Conservation (phyloP, 2,113 vertebrate species). For the Odocoileus hemionus region DNA sequence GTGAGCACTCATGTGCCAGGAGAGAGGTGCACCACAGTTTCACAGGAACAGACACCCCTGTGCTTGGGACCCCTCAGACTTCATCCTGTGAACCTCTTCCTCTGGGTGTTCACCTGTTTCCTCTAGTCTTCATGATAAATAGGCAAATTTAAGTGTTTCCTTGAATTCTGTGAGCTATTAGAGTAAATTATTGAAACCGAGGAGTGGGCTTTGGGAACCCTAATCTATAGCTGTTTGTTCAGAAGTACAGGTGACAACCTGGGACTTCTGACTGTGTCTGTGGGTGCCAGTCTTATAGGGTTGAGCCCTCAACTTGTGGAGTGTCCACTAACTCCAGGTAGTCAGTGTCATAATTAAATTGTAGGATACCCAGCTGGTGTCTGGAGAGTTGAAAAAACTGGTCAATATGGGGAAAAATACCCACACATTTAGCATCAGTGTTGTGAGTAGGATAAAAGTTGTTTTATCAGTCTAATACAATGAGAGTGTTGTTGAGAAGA, state of each 20-base stretch:
- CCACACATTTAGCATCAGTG: neutral
- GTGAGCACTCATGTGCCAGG: fast-evolving
- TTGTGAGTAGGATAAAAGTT: neutral
- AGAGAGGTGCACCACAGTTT: too few species aligned
- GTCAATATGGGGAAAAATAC: neutral
- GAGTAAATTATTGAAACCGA: neutral
- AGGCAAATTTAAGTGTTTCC: neutral
- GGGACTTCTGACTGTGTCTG: neutral
- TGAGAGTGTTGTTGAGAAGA: neutral
- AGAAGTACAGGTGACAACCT: neutral
- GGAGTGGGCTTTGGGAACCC: neutral
- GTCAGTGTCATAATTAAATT: neutral
- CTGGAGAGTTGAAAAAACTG: neutral
- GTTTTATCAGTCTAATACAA: neutral
- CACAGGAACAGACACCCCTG: neutral
- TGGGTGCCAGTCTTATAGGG: neutral
- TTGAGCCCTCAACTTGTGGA: neutral
- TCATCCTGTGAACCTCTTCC: neutral
- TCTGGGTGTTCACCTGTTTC: neutral
- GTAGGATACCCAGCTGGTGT: neutral
- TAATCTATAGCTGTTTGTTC: neutral
- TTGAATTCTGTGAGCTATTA: neutral
- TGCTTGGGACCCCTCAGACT: too few species aligned
- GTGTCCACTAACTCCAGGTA: neutral
- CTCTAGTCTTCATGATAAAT: neutral